These are phyloP conservation scores for Typhlomys cinereus DNA, from an alignment of 2,113 vertebrate species.

Conservation along the genomic window DNA sequence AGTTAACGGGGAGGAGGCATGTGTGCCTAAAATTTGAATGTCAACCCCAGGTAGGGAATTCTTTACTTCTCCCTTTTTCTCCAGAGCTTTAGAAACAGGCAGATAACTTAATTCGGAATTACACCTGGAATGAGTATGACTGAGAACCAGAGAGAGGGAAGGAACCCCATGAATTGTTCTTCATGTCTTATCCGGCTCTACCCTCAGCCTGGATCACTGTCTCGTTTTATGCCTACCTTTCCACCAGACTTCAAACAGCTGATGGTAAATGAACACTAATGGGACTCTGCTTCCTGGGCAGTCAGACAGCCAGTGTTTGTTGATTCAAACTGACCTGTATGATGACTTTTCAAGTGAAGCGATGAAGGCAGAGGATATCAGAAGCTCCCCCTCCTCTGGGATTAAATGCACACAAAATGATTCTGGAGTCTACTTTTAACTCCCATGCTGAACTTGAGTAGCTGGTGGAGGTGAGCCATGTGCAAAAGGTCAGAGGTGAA, in stretches of 20 bases:
- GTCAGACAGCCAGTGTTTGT: not conserved
- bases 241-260: not conserved
- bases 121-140: not conserved
- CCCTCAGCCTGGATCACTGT: not conserved
- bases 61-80: not conserved
- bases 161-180: not conserved
- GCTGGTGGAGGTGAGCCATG: not conserved
- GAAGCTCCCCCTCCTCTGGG: not conserved
- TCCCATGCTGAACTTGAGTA: not conserved
- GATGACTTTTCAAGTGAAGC: slow-evolving; percentile 31
- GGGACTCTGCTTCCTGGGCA: not conserved
- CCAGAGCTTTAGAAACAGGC: not conserved
- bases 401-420: not conserved
- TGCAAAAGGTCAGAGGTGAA: not conserved
- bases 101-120: not conserved
- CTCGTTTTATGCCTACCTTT: not conserved
- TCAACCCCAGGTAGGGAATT: not conserved
- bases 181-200: not conserved
- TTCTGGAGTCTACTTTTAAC: slow-evolving; percentile 7
- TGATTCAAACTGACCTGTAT: not conserved
- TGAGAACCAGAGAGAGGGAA: not conserved
- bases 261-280: not conserved
- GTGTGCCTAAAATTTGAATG: not conserved
- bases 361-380: not conserved
- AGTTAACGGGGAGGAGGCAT: not conserved